Evolutionary conservation across 2,797 vertebrate genomes (phyloP), one percentile per base, ranked within the genome.

Genomic region (Esox masquinongy): DNA sequence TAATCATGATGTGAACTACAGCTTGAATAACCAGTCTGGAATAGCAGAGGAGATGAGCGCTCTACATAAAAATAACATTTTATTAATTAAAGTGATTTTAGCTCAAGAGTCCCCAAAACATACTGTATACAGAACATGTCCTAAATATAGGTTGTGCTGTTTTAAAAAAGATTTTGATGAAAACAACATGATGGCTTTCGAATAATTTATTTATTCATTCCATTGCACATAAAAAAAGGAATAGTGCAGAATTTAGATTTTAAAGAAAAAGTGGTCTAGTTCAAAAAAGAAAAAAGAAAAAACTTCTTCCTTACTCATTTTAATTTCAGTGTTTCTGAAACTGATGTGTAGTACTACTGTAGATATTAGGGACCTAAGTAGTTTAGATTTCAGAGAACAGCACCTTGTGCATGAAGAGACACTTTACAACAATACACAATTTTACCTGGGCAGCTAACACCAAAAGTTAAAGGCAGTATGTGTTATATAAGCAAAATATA

Each of bases 21-120:
- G 84, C 85, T 85, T 80, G 77, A 75, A 75, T 79, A 71, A 72
- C 77, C 47, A 64, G 5, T 83, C 63, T 68, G 77, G 78, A 84
- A 74, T 82, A 68, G 72, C 75, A 81, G 74, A 74, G 68, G 26
- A 81, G 73, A 74, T 68, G 26, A 80, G 67, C 17, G 0, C 73
- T 74, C 82, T 85, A 79, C 78, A 73, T 72, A 36, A 75, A 77
- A 81, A 81, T 80, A 63, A 79, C 50, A 72, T 67, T 61, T 59
- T 77, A 61, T 59, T 49, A 72, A 69, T 59, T 70, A 73, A 68
- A 74, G 72, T 59, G 53, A 51, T 53, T 68, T 24, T 77, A 76
- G 78, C 76, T 73, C 31, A 83, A 66, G 80, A 56, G 80, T 82
- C 74, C 82, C 47, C 76, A 82, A 24, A 64, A 64, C 12, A 29